These are phyloP conservation scores for Frankliniella intonsa DNA, from an alignment of 2,888 invertebrate species.

Conservation along the genomic window DNA sequence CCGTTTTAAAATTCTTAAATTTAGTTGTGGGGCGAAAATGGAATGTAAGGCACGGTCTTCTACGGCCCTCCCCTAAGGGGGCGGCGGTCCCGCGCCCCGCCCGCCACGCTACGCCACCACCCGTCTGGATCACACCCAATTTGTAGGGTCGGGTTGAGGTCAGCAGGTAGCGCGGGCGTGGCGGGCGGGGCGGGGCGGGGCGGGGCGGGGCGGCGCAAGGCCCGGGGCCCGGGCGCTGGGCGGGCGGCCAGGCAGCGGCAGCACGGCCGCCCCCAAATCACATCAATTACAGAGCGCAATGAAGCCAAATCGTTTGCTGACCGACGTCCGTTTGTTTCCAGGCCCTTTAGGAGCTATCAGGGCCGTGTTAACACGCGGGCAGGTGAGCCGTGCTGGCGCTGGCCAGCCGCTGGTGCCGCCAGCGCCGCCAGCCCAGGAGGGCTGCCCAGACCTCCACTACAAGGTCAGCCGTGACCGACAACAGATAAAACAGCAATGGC, in stretches of 20 bases:
- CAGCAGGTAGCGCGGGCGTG: too few species aligned
- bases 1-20: too few species aligned
- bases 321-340: not conserved
- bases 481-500: too few species aligned
- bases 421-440: not conserved
- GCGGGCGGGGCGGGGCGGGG: not conserved
- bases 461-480: too few species aligned
- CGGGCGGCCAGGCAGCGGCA: not conserved
- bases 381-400: too few species aligned
- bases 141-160: not conserved
- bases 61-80: too few species aligned
- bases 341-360: too few species aligned
- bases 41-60: too few species aligned
- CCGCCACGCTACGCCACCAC: too few species aligned
- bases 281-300: constrained; percentile 14
- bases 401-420: not conserved
- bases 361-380: too few species aligned
- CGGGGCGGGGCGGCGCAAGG: not conserved
- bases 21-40: too few species aligned
- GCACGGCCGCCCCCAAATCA: not conserved
- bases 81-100: too few species aligned
- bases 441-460: not conserved
- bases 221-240: not conserved
- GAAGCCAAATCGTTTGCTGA: constrained; percentile 2
- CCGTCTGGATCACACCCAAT: constrained; percentile 2